These are phyloP conservation scores for Leptarthrus brevirostris DNA, from an alignment of 2,888 invertebrate genomes.

Conservation along the genomic window DNA sequence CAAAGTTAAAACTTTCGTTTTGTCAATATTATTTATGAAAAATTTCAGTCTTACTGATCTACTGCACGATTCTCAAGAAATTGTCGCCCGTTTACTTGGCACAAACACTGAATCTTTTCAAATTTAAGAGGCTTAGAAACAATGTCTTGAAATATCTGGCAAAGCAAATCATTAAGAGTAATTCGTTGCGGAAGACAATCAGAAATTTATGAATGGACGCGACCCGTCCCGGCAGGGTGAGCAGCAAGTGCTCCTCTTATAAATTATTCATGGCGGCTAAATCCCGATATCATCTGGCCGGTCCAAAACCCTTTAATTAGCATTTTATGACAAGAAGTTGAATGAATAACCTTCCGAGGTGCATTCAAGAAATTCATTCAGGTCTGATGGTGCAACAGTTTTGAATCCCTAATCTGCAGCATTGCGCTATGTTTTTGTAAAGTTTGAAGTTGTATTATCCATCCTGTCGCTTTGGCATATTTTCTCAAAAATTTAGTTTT, in stretches of 20 bases:
- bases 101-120: neutral
- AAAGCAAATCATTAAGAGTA: slow-evolving; percentile 23
- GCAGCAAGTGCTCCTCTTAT: slow-evolving; percentile 35
- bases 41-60: too few species aligned
- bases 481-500: too few species aligned
- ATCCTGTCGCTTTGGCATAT: too few species aligned
- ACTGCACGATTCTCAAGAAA: too few species aligned
- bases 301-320: slow-evolving; percentile 33
- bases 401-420: slow-evolving; percentile 23
- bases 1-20: too few species aligned
- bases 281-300: slow-evolving; percentile 34
- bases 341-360: slow-evolving; percentile 27
- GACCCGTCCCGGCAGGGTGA: slow-evolving; percentile 10
- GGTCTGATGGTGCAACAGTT: slow-evolving; percentile 22
- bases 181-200: slow-evolving; percentile 37
- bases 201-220: slow-evolving; percentile 40
- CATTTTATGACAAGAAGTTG: slow-evolving; percentile 38
- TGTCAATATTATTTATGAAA: too few species aligned
- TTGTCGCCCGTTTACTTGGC: too few species aligned
- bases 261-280: slow-evolving; percentile 41
- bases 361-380: slow-evolving; percentile 41
- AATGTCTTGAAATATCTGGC: slow-evolving; percentile 3
- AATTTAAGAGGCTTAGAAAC: neutral
- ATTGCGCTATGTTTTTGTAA: too few species aligned
- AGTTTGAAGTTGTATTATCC: too few species aligned